phyloP scores from a whole-genome alignment of 2,888 invertebrate genomes.

The Lymantria monacha region DNA sequence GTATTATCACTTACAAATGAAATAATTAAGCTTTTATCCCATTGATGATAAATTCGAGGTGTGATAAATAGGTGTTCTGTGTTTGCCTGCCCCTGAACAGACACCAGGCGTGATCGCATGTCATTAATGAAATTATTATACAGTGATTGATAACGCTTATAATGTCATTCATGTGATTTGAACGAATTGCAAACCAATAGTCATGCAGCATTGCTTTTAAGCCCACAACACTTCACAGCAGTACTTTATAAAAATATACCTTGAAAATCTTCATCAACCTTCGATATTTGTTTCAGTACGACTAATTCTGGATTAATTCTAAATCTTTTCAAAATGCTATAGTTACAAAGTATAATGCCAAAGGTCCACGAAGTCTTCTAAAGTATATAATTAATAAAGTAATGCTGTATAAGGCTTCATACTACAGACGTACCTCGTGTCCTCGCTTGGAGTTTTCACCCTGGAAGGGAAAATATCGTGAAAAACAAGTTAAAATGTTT shows the following conservation, averaged over 20 bases:
- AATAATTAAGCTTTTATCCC: too few relatives aligned
- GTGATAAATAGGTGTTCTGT: too few relatives aligned
- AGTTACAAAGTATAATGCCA: neutral
- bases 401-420: constrained; percentile 9
- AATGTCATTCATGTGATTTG: constrained; percentile 10
- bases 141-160: constrained; percentile 14
- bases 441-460: constrained; percentile 37
- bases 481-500: constrained; percentile 11
- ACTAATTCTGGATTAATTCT: neutral
- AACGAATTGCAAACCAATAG: constrained; percentile 23
- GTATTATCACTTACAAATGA: too few relatives aligned
- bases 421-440: constrained; percentile 34
- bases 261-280: constrained; percentile 2
- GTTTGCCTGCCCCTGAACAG: too few relatives aligned
- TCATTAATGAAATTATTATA: constrained; percentile 5
- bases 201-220: constrained; percentile 34
- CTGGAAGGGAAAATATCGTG: constrained; percentile 35
- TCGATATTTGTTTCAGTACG: neutral
- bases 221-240: constrained; percentile 27
- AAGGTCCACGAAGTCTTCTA: constrained; percentile 1
- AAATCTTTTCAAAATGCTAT: neutral
- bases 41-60: too few relatives aligned
- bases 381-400: constrained; percentile 5
- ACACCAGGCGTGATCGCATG: constrained; percentile 1
- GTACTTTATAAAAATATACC: constrained; percentile 1